Evolutionary conservation across 2,888 invertebrate species (phyloP).

Genomic region (Drosophila trichaetosa): DNA sequence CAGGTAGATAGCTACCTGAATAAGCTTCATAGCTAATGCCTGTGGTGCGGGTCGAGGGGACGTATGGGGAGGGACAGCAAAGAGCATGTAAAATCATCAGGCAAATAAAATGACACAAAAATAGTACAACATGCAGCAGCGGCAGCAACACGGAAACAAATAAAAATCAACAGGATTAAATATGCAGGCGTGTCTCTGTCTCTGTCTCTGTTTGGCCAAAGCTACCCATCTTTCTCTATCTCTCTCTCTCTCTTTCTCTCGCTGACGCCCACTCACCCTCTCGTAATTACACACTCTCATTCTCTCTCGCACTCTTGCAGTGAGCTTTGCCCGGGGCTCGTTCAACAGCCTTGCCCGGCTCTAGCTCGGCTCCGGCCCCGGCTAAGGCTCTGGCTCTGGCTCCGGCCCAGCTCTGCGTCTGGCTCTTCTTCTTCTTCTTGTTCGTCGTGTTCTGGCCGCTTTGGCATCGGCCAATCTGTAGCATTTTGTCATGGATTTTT

Average conservation of each 20-base stretch:
- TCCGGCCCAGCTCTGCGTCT: constrained; percentile 21
- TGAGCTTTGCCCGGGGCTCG: constrained; percentile 28
- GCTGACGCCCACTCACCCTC: not conserved
- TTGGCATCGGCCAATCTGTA: constrained; percentile 66
- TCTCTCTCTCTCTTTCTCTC: not conserved
- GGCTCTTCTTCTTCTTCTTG: constrained; percentile 9
- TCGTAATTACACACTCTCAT: constrained; percentile 1
- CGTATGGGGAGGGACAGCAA: constrained; percentile 30
- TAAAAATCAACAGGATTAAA: constrained; percentile 78
- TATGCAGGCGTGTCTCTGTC: constrained; percentile 56
- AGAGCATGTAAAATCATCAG: constrained; percentile 64
- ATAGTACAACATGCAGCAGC: constrained; percentile 53
- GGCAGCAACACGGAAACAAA: constrained; percentile 64
- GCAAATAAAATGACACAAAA: constrained; percentile 62
- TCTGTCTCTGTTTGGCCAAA: not conserved
- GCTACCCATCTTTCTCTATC: not conserved
- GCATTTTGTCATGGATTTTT: constrained; percentile 71
- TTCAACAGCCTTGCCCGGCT: constrained; percentile 55
- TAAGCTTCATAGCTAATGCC: constrained; percentile 34
- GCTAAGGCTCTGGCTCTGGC: constrained; percentile 5
- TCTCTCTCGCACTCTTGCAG: not conserved
- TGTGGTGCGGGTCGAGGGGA: not conserved
- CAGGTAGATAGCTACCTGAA: constrained; percentile 7
- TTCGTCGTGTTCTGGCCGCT: constrained; percentile 21
- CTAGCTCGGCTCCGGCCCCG: constrained; percentile 1